phyloP scores from a whole-genome alignment of 1,140 invertebrate genomes.

The Potamilus streckersoni region DNA sequence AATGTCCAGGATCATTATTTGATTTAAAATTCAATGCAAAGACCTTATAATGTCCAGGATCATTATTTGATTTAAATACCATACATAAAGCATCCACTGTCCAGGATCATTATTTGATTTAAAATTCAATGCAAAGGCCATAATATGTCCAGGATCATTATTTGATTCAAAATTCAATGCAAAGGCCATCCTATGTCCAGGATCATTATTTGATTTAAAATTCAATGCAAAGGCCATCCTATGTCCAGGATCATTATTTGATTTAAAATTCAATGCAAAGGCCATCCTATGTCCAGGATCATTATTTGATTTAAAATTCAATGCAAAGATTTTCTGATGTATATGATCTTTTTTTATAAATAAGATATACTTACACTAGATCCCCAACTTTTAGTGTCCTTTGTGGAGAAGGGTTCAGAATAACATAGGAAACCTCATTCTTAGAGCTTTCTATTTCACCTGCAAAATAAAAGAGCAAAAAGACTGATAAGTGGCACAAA shows the following conservation, averaged over 20 bases:
- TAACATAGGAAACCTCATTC: conserved; percentile 51
- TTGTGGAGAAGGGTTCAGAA: conserved; percentile 55
- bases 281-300: background rate
- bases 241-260: background rate
- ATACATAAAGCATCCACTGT: no score
- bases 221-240: background rate
- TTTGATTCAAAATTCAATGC: no score
- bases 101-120: no score
- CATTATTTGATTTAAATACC: no score
- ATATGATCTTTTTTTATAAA: background rate
- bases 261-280: background rate
- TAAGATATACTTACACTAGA: conserved; percentile 49
- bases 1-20: background rate
- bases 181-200: no score
- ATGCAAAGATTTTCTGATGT: background rate
- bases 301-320: background rate
- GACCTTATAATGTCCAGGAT: no score
- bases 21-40: background rate
- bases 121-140: no score
- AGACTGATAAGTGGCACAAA: background rate
- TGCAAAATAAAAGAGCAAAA: conserved; percentile 5
- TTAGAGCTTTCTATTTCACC: conserved; percentile 34
- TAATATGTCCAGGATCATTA: no score
- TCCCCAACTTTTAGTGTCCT: conserved; percentile 53
- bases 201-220: no score